Evolutionary conservation across 2,113 vertebrate genomes (phyloP).

Genomic region (Guaruba guarouba): DNA sequence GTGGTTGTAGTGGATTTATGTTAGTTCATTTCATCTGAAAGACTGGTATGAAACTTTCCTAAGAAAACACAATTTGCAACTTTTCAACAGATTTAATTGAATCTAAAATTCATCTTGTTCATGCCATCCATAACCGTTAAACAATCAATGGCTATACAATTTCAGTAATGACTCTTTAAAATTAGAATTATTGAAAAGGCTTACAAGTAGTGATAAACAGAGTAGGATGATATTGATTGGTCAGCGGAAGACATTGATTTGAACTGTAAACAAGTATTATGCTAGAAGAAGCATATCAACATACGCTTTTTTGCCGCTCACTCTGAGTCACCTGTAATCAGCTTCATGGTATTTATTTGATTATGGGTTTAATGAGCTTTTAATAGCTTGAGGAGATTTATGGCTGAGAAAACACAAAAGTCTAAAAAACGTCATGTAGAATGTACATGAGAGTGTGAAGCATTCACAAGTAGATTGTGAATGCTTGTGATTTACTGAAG

Average conservation of each 20-base stretch:
- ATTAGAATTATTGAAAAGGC: slow-evolving; percentile 73
- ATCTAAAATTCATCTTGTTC: slow-evolving; percentile 53
- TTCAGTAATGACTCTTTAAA: slow-evolving; percentile 68
- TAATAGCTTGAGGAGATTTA: neutral
- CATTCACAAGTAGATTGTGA: neutral
- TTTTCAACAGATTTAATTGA: slow-evolving; percentile 39
- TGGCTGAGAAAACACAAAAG: neutral
- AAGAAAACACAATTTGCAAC: neutral
- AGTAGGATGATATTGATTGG: slow-evolving; percentile 67
- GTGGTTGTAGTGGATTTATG: neutral
- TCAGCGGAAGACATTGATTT: slow-evolving; percentile 45
- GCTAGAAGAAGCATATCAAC: slow-evolving; percentile 33
- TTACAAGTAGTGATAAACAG: slow-evolving; percentile 60
- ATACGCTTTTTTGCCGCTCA: neutral
- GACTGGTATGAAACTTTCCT: neutral
- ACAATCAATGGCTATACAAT: slow-evolving; percentile 66
- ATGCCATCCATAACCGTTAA: slow-evolving; percentile 55
- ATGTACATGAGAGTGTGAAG: neutral
- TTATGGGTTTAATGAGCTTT: neutral
- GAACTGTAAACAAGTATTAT: slow-evolving; percentile 34
- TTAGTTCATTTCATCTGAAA: neutral
- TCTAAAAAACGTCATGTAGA: neutral
- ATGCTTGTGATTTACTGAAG: neutral
- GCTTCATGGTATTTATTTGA: neutral
- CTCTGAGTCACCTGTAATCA: neutral